A percentile compares a stretch with the other conserved stretches of the same genome.
These are phyloP conservation scores for Anseranas semipalmata DNA, from an alignment of 2,113 vertebrate species.

Conservation along the genomic window DNA sequence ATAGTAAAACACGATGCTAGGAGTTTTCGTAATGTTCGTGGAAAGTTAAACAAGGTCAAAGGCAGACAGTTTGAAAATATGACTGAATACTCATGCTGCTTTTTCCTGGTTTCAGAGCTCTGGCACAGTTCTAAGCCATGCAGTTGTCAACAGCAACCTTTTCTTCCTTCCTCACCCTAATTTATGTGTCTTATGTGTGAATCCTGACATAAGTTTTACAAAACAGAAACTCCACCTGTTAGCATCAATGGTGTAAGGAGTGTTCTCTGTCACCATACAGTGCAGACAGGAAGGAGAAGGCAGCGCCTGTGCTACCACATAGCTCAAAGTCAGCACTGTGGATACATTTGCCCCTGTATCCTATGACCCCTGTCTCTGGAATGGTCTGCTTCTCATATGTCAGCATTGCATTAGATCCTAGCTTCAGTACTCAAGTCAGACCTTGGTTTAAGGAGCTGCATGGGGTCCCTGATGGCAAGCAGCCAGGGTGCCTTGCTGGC, in stretches of 20 bases:
- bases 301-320: background rate
- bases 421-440: background rate
- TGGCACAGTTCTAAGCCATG: background rate
- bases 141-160: background rate
- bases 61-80: background rate
- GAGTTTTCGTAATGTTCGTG: background rate
- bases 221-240: background rate
- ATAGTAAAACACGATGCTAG: background rate
- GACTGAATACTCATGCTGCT: background rate
- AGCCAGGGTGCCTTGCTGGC: background rate
- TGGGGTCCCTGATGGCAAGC: background rate
- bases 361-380: background rate
- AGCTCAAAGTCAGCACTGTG: no score
- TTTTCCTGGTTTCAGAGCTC: background rate
- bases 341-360: background rate
- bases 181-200: background rate
- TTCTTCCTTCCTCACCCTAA: background rate
- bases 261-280: background rate
- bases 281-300: background rate
- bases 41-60: constrained; percentile 46
- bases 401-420: background rate
- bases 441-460: background rate
- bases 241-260: background rate
- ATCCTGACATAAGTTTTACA: background rate
- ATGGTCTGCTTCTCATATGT: background rate